phyloP scores from a whole-genome alignment of 2,797 vertebrate species.

The Buceros bicornis region DNA sequence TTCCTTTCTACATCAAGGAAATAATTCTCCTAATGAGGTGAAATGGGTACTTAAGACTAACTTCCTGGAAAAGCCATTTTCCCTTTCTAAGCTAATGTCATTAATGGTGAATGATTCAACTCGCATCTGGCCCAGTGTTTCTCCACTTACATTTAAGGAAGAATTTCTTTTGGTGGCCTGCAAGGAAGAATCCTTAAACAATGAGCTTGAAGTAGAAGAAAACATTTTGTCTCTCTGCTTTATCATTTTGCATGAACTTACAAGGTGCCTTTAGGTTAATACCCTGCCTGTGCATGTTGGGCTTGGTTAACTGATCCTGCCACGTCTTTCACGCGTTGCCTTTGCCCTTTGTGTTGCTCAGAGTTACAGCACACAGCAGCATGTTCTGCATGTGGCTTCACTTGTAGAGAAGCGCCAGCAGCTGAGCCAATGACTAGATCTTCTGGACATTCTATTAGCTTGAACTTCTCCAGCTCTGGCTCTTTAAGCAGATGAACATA shows the following conservation, averaged over 20 bases:
- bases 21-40: constrained; percentile 17
- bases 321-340: background rate
- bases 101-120: background rate
- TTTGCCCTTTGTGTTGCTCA: background rate
- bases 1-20: constrained; percentile 38
- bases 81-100: background rate
- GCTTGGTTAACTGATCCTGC: background rate
- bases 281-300: background rate
- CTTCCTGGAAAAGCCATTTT: constrained; percentile 26
- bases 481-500: background rate
- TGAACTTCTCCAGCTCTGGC: background rate
- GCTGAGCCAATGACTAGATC: background rate
- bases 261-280: background rate
- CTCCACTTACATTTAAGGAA: background rate
- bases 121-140: background rate
- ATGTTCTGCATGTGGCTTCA: background rate
- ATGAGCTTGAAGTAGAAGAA: background rate
- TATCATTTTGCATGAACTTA: background rate
- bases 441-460: background rate
- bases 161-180: background rate
- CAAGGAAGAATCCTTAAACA: background rate
- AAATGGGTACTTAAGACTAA: background rate
- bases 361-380: background rate
- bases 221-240: background rate
- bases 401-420: background rate